Evolutionary conservation across 2,113 vertebrate genomes (phyloP), one percentile per base, ranked within the genome.

Genomic region (Herpailurus yagouaroundi): DNA sequence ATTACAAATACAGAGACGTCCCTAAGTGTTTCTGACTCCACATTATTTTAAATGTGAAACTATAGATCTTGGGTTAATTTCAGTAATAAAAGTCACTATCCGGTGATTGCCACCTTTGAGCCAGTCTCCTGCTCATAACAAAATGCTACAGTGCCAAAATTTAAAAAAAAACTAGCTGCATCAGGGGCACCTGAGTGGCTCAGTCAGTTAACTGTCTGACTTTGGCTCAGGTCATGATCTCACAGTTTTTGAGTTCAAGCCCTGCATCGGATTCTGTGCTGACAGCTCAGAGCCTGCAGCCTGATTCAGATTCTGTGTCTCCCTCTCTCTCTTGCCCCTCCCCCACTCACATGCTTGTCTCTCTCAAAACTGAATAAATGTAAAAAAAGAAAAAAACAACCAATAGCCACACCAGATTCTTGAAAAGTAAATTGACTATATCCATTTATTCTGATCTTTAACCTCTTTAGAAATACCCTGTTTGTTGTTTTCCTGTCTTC

Each of bases 21-120:
- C 11, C 23, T 85, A 29, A 25, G 19, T 27, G 27, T 63, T 77
- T 92, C 68, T 89, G 64, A 79, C n/a, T 89, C 52, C 13, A 68
- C 38, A 50, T 66, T 66, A 71, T 91, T 92, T 91, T 86, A 95
- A 95, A 55, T 71, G n/a, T 52, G 50, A 73, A 77, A 36, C 31
- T 63, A 82, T 11, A 29, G 23, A 85, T 55, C 33, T 19, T 90
- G 63, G 66, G 45, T 92, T 85, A 71, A 94, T 94, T 94, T 60
- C 36, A 79, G 41, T 64, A 4, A 68, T 50, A 84, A 85, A 73
- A 90, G 33, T 87, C n/a, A 93, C 41, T 93, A 66, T n/a, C 27
- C 50, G 68, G 8, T 63, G 60, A 83, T 64, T 41, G 14, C n/a
- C 64, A 69, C 55, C 18, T 19, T 57, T 73, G 10, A 86, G 18